A percentile compares a stretch with the other conserved stretches of the same genome.
phyloP scores from a whole-genome alignment of 2,888 invertebrate genomes.

The Drosophila quinaria region DNA sequence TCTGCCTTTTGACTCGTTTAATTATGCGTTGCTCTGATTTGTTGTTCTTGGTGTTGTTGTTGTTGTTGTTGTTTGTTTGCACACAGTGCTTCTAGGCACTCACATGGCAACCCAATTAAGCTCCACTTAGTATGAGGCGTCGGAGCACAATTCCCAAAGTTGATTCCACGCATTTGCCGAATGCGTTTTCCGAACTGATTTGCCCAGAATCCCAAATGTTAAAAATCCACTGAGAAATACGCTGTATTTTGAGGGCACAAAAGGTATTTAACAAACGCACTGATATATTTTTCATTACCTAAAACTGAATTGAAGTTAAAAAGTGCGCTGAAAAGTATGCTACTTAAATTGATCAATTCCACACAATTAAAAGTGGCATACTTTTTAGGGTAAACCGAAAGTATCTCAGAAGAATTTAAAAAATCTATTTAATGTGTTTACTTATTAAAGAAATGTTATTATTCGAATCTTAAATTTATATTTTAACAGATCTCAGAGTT shows the following conservation, averaged over 20 bases:
- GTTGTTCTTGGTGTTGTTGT: slow-evolving; percentile 20
- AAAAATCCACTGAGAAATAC: slow-evolving; percentile 15
- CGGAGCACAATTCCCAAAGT: slow-evolving; percentile 47
- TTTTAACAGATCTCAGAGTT: too few species aligned
- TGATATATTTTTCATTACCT: not conserved
- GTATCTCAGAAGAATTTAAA: too few species aligned
- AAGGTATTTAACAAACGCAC: not conserved
- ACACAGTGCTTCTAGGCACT: slow-evolving; percentile 28
- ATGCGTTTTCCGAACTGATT: slow-evolving; percentile 13
- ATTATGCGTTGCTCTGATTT: slow-evolving; percentile 59
- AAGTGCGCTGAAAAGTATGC: not conserved
- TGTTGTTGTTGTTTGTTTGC: slow-evolving; percentile 23
- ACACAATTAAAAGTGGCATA: too few species aligned
- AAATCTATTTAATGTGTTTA: too few species aligned
- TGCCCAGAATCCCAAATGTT: slow-evolving; percentile 5
- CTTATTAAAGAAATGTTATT: too few species aligned
- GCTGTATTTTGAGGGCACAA: not conserved
- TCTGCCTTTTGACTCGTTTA: slow-evolving; percentile 38
- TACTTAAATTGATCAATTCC: not conserved
- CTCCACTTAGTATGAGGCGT: slow-evolving; percentile 47
- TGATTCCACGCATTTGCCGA: slow-evolving; percentile 53
- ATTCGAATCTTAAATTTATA: too few species aligned
- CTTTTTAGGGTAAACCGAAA: too few species aligned
- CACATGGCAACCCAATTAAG: slow-evolving; percentile 67
- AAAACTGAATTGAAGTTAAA: too few species aligned